A percentile compares a stretch with the other conserved stretches of the same genome.
phyloP scores from a whole-genome alignment of 2,888 invertebrate species.

The Lycaena phlaeas region DNA sequence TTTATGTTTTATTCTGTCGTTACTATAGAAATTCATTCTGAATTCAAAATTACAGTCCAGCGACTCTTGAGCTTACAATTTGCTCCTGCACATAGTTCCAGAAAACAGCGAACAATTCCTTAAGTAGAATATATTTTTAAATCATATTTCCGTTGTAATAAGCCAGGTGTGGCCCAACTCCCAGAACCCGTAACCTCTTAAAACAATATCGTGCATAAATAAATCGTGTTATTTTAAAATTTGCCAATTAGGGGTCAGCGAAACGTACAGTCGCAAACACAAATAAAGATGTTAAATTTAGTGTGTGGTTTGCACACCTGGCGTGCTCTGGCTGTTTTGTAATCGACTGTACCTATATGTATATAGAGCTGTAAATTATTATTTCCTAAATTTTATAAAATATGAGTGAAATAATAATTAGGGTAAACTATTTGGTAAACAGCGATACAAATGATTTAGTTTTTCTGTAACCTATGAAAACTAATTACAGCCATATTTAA shows the following conservation, averaged over 20 bases:
- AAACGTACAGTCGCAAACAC: slow-evolving; percentile 55
- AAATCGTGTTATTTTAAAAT: slow-evolving; percentile 46
- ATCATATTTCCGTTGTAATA: slow-evolving; percentile 8
- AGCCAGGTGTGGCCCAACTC: slow-evolving; percentile 22
- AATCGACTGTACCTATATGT: slow-evolving; percentile 44
- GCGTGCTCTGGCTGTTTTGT: slow-evolving; percentile 44
- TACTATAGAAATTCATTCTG: too few relatives aligned
- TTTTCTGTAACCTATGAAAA: too few relatives aligned
- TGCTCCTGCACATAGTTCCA: too few relatives aligned
- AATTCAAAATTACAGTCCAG: too few relatives aligned
- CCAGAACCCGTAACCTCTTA: slow-evolving; percentile 20
- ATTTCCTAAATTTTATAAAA: not conserved
- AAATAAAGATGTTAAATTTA: slow-evolving; percentile 72
- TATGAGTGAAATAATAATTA: not conserved
- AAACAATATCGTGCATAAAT: slow-evolving; percentile 30
- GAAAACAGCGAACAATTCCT: too few relatives aligned
- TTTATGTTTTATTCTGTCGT: too few relatives aligned
- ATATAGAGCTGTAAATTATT: slow-evolving; percentile 29
- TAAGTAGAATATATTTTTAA: slow-evolving; percentile 6
- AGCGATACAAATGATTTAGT: too few relatives aligned
- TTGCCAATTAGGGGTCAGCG: slow-evolving; percentile 41
- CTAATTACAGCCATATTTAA: too few relatives aligned
- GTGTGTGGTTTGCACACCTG: slow-evolving; percentile 67
- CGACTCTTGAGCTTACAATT: too few relatives aligned
- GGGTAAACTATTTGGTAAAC: too few relatives aligned